phyloP scores from a whole-genome alignment of 1,140 invertebrate species.

The Eupeodes corollae region DNA sequence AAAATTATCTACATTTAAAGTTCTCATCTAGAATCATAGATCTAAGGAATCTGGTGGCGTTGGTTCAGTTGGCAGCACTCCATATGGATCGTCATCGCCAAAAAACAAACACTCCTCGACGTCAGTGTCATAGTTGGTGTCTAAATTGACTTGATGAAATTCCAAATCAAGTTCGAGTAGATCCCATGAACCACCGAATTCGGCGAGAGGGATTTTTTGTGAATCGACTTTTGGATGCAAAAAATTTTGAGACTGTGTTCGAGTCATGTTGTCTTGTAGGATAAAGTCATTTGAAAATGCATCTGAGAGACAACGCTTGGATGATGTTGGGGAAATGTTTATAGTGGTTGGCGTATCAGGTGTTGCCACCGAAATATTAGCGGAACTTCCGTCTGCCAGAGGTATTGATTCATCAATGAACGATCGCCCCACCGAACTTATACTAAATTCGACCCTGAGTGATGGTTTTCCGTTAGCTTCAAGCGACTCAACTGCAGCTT shows the following conservation, averaged over 20 bases:
- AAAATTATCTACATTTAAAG: slow-evolving; percentile 13
- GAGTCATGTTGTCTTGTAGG: slow-evolving; percentile 6
- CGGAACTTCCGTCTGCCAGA: slow-evolving; percentile 4
- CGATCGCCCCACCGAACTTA: slow-evolving; percentile 34
- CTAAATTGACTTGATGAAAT: slow-evolving; percentile 33
- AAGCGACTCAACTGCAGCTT: neutral
- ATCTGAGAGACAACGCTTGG: slow-evolving; percentile 24
- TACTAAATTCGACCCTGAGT: slow-evolving; percentile 23
- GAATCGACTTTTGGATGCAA: neutral
- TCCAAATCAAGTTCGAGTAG: slow-evolving; percentile 33
- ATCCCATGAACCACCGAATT: slow-evolving; percentile 36
- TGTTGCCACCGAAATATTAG: slow-evolving; percentile 38
- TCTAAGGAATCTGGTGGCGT: slow-evolving; percentile 36
- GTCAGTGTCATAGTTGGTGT: slow-evolving; percentile 39
- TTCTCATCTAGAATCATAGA: slow-evolving; percentile 38
- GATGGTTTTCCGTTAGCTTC: neutral
- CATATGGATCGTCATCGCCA: slow-evolving; percentile 38
- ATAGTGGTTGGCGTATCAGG: slow-evolving; percentile 44
- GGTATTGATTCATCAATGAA: slow-evolving; percentile 28
- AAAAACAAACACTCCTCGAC: slow-evolving; percentile 47
- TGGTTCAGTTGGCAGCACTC: slow-evolving; percentile 31
- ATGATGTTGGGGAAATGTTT: slow-evolving; percentile 45
- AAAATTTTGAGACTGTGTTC: neutral
- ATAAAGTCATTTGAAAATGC: slow-evolving; percentile 37
- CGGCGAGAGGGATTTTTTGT: slow-evolving; percentile 21